phyloP scores from a whole-genome alignment of 1,140 invertebrate species.

The Leptopilina clavipes region DNA sequence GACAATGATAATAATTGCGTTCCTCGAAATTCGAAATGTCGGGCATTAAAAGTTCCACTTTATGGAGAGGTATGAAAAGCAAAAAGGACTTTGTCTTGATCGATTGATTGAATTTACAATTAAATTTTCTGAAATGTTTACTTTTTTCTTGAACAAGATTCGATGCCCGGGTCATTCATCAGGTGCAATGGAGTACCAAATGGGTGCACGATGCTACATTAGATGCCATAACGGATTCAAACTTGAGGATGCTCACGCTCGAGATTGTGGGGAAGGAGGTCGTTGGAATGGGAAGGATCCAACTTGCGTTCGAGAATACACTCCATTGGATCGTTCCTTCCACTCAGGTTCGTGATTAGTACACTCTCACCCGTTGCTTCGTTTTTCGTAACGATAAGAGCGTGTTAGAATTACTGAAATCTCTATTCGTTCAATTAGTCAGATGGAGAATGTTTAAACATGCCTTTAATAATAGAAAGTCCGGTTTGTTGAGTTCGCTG shows the following conservation, averaged over 20 bases:
- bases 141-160: slow-evolving; percentile 50
- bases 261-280: slow-evolving; percentile 73
- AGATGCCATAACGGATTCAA: slow-evolving; percentile 75
- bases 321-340: slow-evolving; percentile 51
- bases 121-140: no score
- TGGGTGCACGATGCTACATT: slow-evolving; percentile 77
- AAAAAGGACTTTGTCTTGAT: no score
- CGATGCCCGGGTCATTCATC: slow-evolving; percentile 67
- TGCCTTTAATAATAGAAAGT: slow-evolving; percentile 68
- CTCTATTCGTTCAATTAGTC: slow-evolving; percentile 64
- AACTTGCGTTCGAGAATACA: slow-evolving; percentile 66
- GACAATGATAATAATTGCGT: slow-evolving; percentile 75
- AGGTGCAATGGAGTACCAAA: slow-evolving; percentile 62
- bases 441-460: slow-evolving; percentile 59
- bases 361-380: slow-evolving; percentile 4
- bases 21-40: slow-evolving; percentile 64
- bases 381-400: slow-evolving; percentile 41
- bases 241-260: slow-evolving; percentile 73
- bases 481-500: slow-evolving; percentile 57
- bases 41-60: slow-evolving; percentile 58
- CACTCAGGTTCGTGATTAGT: slow-evolving; percentile 55
- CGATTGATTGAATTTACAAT: no score
- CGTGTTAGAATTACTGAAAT: slow-evolving; percentile 57
- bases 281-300: slow-evolving; percentile 75
- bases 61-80: slow-evolving; percentile 68